Conservation (phyloP, 2,113 vertebrate genomes). For the Fukomys damarensis region DNA sequence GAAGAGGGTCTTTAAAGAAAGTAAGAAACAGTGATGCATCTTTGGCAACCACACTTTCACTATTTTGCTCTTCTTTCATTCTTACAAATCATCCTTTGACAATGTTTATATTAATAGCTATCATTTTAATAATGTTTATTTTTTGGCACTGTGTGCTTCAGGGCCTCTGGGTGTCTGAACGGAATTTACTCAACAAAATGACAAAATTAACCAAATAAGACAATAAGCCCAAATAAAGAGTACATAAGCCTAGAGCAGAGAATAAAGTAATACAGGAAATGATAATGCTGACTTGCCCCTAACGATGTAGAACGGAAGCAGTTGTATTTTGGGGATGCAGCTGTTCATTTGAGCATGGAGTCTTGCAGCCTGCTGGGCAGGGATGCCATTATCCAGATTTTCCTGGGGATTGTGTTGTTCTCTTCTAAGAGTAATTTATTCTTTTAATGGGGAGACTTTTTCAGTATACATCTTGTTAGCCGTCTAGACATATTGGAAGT, state of each 20-base stretch:
- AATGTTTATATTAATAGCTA: conserved; percentile 67
- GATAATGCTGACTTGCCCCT: not conserved
- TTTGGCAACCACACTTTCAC: conserved; percentile 22
- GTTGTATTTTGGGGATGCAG: not conserved
- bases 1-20: not conserved
- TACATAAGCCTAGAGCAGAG: not conserved
- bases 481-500: not conserved
- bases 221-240: conserved; percentile 37
- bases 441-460: not conserved
- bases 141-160: conserved; percentile 47
- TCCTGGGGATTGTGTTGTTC: not conserved
- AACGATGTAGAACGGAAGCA: not conserved
- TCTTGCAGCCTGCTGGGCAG: not conserved
- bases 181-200: conserved; percentile 67
- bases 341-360: not conserved
- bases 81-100: conserved; percentile 52
- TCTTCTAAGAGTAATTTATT: not conserved
- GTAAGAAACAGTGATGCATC: not conserved
- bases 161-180: conserved; percentile 19
- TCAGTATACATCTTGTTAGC: not conserved
- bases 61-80: conserved; percentile 33
- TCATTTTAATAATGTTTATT: conserved; percentile 64
- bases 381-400: not conserved
- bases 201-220: conserved; percentile 66
- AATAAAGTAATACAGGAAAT: not conserved